Base-by-base conservation (phyloP, 2,113 vertebrate genomes). In the Eubucco bourcierii region DNA sequence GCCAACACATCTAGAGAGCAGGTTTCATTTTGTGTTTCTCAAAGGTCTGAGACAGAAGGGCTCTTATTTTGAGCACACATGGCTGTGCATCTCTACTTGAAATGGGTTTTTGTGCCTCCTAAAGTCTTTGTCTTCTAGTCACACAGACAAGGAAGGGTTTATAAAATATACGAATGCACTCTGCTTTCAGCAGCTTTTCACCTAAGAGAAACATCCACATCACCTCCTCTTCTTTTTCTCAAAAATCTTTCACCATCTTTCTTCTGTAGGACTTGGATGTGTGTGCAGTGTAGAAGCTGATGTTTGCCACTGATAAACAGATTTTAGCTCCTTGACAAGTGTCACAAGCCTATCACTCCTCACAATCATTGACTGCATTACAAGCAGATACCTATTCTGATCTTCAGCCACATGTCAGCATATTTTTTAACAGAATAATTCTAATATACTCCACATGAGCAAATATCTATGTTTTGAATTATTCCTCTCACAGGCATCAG, bases 111-210 rank as follows among this genome's bases (percentile, higher is more conserved):
- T 13, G n/a, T 25, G 6, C 80, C 27, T 79, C 34, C 31, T 58
- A 23, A 10, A 15, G 17, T 59, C 34, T 80, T 80, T 56, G 31
- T 70, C 46, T 80, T 88, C 21, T 60, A 87, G 21, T 55, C 74
- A 44, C n/a, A 80, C 74, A 59, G 50, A 82, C 10, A 73, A 63
- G 5, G 4, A 5, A 44, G 15, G 2, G 4, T 53, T 83, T 88
- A 56, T 72, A 77, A 73, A 44, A 84, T 29, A 23, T 5, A 7
- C 33, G 66, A 29, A 11, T 67, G 5, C 33, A 79, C 70, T 80
- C 28, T 95, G 60, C 10, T 91, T 84, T 93, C 85, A 91, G 15
- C 33, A 90, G 34, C 12, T 93, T 88, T 93, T 77, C 60, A 85
- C 18, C 11, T 37, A 37, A 9, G 10, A 39, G 37, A 39, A 88